Evolutionary conservation across 1,140 invertebrate genomes (phyloP), one percentile per base, ranked within the genome.

Genomic region (Holcopasites calliopsidis): DNA sequence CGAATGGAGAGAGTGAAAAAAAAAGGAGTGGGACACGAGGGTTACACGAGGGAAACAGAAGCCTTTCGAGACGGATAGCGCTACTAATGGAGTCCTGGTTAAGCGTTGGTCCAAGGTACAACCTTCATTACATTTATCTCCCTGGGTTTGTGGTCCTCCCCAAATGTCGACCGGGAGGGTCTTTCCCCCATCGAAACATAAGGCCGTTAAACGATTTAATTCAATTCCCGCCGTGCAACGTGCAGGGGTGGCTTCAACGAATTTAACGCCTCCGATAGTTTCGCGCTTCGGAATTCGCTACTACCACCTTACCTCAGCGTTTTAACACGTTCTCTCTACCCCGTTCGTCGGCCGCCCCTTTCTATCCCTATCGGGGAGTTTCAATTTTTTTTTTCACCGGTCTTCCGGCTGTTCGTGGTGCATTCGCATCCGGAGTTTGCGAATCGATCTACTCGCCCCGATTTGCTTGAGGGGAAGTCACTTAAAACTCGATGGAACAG

Each of bases 181-280:
- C 86, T 77, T 82, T 78, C 89, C 88, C 84, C 84, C 76, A 79
- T 88, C 87, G 79, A 86, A 89, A 88, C 87, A 87, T 88, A 89
- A 90, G 90, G 87, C 86, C 84, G 89, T 90, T 90, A 90, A 90
- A 91, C 88, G 90, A 90, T 91, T 91, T 91, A 91, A 91, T 90
- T 91, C 89, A 85, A 91, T 91, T 90, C 82, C 84, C 75, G 80
- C 73, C 82, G 73, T 16, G 69, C 55, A 66, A 26, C 10, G 68
- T 69, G 81, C 66, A 77, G 83, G 62, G 83, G 64, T 47, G 64
- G 71, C 76, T 70, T 62, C 71, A 66, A 77, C 71, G 85, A 89
- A 90, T 89, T 90, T 89, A 88, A 87, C 87, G 84, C 81, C 84
- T 88, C 87, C 88, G 84, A 82, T 87, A 77, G 83, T 84, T 88